Evolutionary conservation across 2,888 invertebrate genomes (phyloP), one percentile per base, ranked within the genome.

Genomic region (Anarsia innoxiella): DNA sequence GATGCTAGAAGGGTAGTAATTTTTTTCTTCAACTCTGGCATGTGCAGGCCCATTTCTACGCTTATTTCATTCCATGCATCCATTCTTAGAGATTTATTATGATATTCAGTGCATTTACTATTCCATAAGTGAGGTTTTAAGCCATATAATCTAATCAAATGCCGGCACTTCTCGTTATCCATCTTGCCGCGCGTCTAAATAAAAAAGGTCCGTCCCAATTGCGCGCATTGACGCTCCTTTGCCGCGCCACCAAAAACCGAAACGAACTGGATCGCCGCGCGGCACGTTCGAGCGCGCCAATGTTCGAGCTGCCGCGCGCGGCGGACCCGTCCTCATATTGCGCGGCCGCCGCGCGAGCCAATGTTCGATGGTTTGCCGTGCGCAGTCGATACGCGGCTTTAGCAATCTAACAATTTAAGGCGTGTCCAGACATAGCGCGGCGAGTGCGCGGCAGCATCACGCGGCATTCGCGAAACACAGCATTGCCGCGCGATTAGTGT

Each of bases 21-120:
- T 34, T 39, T 39, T 34, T 35, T 35, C 28, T 28, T 35, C 35
- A 35, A 11, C 28, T 35, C 28, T 28, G 27, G 27, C 4, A 19
- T 8, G 8, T 3, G 12, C 27, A 35, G 27, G 28, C 16, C 28
- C 10, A 35, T 28, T 35, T 35, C 14, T 27, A 28, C 28, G n/a
- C 6, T 6, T 26, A 26, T 39, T 39, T 37, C 31, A 23, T 25
- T 31, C 37, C 31, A 37, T 31, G 23, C 33, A 29, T 38, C 38
- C 33, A 33, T 33, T 28, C 29, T 4, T n/a, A 6, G 28, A 28
- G 10, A 12, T 38, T 40, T 39, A 32, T 35, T 39, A 16, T 35
- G 35, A 39, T 39, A 39, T 39, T 39, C 35, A 35, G 39, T 30
- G 36, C 36, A 36, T 36, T 40, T 40, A 36, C 30, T 31, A 36